Evolutionary conservation across 2,888 invertebrate genomes (phyloP), one percentile per base, ranked within the genome.

Genomic region (Nymphalis c-album): DNA sequence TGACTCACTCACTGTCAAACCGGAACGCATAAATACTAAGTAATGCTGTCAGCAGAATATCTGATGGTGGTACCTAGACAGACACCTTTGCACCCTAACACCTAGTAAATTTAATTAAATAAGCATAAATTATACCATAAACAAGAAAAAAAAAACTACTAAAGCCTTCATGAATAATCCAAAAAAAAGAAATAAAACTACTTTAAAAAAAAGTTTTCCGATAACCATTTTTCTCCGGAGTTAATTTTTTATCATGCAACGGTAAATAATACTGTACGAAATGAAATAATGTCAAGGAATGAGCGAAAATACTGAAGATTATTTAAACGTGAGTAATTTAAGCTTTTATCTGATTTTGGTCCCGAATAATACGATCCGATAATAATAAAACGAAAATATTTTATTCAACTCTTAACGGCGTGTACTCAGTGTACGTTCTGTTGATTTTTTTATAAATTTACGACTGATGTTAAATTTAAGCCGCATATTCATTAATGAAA

Each of bases 401-500:
- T 50, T 50, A 50, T 20, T 50, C 13, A 50, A 20, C 7, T 50
- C 10, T 50, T 18, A 50, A 50, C 20, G 50, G 18, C 10, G 50
- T 13, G 13, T 20, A 20, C 18, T 50, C 50, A 20, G 18, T 20
- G 20, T 13, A 40, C 13, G 40, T 18, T 20, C 50, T 20, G 50
- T 50, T 50, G 20, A 50, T 50, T 50, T 20, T 50, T 50, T 18
- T 20, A 50, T 20, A 50, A 50, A 50, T 10, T 18, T 18, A 50
- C 10, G 10, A 18, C 8, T 10, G 20, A 8, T 20, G 18, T 50
- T 18, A 18, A 50, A 50, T 18, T 50, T 20, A 20, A 50, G 18
- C 50, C 50, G 18, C 50, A 50, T 50, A 20, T 50, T 50, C 50
- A 20, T 50, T 18, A 20, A 50, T 50, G 50, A 50, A 50, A 18